Evolutionary conservation across 2,888 invertebrate genomes (phyloP), one percentile per base, ranked within the genome.

Genomic region (Apoda limacodes): DNA sequence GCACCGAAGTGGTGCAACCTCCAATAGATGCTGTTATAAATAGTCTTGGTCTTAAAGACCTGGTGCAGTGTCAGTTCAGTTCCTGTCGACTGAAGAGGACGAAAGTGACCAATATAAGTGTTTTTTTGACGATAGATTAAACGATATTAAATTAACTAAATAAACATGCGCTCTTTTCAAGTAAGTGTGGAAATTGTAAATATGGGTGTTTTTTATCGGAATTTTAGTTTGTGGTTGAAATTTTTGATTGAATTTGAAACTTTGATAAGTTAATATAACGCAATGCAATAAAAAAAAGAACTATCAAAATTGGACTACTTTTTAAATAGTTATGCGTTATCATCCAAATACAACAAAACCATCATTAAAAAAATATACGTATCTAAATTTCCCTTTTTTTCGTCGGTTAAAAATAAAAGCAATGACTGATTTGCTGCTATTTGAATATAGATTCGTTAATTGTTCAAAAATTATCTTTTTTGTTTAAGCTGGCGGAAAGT

Each of bases 71-170:
- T 71, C 68, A 81, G 76, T 81, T 78, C 72, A 42, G 49, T 55
- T 80, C 74, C 75, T 75, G 76, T 74, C 74, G 55, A 35, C 13
- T 65, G 74, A 78, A 80, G 71, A 78, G 74, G 78, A 72, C 60
- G 75, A 71, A 76, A 81, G 78, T 80, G 75, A 70, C 62, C 45
- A n/a, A n/a, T 37, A 40, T 33, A 27, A 45, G 40, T 43, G 33
- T 37, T 17, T 17, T 6, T 42, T 39, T 25, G 39, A 43, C 34
- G 40, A 14, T 22, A 7, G 5, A 27, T 33, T 34, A 39, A 42
- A 25, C 7, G 7, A 17, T 6, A 17, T 17, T 17, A 17, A 6
- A 17, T 7, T 5, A 17, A 17, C 17, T 5, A 17, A 17, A 17
- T 6, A 17, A 71, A 57, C 55, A 82, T 81, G 82, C 67, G 62